These are phyloP conservation scores for Malurus cyaneus DNA, from an alignment of 2,113 vertebrate species.

Conservation along the genomic window DNA sequence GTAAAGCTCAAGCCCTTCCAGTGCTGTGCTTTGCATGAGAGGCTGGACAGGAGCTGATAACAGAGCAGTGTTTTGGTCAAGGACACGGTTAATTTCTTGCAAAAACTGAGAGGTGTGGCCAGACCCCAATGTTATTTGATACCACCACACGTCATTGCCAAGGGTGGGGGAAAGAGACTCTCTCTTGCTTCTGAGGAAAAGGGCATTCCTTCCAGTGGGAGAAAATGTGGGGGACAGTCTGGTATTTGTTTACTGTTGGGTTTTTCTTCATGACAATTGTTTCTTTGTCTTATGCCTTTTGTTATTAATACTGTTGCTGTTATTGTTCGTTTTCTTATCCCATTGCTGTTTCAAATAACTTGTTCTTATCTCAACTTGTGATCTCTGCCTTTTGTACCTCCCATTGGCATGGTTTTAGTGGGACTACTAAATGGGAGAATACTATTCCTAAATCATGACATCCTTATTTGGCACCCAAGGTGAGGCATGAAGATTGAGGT, in stretches of 20 bases:
- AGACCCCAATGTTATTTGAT: too few species aligned
- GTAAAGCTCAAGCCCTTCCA: too few species aligned
- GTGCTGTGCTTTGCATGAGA: too few species aligned
- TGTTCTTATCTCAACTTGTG: background rate
- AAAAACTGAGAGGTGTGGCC: too few species aligned
- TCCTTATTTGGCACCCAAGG: accelerated
- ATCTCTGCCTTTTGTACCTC: background rate
- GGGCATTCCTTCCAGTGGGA: too few species aligned
- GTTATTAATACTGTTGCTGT: background rate
- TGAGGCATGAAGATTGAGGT: background rate
- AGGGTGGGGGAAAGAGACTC: too few species aligned
- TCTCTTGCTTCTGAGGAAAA: too few species aligned
- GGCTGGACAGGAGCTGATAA: too few species aligned
- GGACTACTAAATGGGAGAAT: background rate
- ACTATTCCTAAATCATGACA: background rate
- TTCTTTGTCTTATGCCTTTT: background rate
- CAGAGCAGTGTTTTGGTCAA: too few species aligned
- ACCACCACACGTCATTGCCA: too few species aligned
- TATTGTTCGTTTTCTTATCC: background rate
- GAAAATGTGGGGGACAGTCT: background rate
- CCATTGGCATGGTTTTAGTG: background rate
- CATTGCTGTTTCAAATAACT: background rate
- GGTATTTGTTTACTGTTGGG: background rate
- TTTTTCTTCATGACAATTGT: background rate
- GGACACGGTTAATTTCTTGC: too few species aligned